phyloP scores from a whole-genome alignment of 2,113 vertebrate genomes.

The Arenaria interpres region DNA sequence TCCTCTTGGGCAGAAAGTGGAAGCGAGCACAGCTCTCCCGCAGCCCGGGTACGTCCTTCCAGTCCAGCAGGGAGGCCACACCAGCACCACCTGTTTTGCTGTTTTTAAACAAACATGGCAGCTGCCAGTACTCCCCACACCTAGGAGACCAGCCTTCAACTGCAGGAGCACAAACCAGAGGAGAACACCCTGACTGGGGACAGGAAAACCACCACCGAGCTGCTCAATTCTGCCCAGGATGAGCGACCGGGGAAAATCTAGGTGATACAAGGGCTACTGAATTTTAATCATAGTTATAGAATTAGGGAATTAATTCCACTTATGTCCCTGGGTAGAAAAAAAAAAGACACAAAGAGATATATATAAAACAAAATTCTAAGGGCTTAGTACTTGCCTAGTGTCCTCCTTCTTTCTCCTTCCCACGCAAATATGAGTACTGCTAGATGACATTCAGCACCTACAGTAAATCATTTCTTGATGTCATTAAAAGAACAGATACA shows the following conservation, averaged over 20 bases:
- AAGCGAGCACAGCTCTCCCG: neutral
- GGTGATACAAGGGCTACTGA: neutral
- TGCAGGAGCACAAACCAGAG: neutral
- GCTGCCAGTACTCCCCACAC: neutral
- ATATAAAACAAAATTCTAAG: neutral
- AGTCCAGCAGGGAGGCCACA: neutral
- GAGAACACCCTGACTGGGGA: neutral
- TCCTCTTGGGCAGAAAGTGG: neutral
- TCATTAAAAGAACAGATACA: neutral
- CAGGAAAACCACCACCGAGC: neutral
- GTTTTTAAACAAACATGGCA: neutral
- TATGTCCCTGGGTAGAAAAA: neutral
- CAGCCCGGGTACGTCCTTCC: neutral
- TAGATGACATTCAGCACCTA: slow-evolving; percentile 39
- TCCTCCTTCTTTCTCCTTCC: slow-evolving; percentile 20
- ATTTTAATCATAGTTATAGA: neutral
- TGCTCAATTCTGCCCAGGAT: neutral
- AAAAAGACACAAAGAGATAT: rapidly evolving
- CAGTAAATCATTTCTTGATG: neutral
- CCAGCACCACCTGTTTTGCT: neutral
- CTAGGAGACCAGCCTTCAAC: rapidly evolving
- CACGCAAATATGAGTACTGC: neutral
- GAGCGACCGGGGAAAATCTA: neutral
- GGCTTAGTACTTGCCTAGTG: neutral
- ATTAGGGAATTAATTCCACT: neutral